Evolutionary conservation across 2,888 invertebrate species (phyloP), one percentile per base, ranked within the genome.

Genomic region (Idaea dimidiata): DNA sequence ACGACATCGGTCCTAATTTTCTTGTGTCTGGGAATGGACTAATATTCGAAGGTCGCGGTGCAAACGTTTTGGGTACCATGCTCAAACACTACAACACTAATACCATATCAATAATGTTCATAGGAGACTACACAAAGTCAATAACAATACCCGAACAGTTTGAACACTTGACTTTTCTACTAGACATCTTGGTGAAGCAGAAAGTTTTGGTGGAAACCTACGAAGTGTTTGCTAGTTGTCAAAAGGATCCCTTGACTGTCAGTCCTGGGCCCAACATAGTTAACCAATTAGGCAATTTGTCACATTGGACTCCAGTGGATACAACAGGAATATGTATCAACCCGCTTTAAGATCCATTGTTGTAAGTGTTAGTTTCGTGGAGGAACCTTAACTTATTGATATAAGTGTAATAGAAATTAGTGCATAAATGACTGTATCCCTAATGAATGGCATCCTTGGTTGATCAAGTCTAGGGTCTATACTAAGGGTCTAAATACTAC

Each of bases 11-110:
- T 0, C 87, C 90, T 0, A 91, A 91, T 65, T 91, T 80, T 62
- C 80, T 91, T 0, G 83, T 91, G 4, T 80, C 85, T 10, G 87
- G 87, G 0, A 79, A 83, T 6, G 91, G 90, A 3, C 68, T 80
- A 0, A 61, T 91, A 2, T 91, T 91, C 62, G 91, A 91, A 75
- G 91, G 90, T 0, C 74, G 87, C 69, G 91, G 91, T 0, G 86
- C 87, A 0, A 90, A 90, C 64, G 73, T 87, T 0, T 60, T 80
- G 6, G 84, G 85, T 0, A 87, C 78, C 0, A 86, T 89, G 87
- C 78, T 85, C 6, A 67, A 64, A 1, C 68, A 71, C 0, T 86
- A 81, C 82, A 90, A 91, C 63, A 54, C 57, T 0, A 82, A 69
- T 57, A 80, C 81, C 60, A 82, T 91, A 58, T 80, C 75, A 6